These are phyloP conservation scores for Gonioctena quinquepunctata DNA, from an alignment of 1,140 invertebrate species.

Conservation along the genomic window DNA sequence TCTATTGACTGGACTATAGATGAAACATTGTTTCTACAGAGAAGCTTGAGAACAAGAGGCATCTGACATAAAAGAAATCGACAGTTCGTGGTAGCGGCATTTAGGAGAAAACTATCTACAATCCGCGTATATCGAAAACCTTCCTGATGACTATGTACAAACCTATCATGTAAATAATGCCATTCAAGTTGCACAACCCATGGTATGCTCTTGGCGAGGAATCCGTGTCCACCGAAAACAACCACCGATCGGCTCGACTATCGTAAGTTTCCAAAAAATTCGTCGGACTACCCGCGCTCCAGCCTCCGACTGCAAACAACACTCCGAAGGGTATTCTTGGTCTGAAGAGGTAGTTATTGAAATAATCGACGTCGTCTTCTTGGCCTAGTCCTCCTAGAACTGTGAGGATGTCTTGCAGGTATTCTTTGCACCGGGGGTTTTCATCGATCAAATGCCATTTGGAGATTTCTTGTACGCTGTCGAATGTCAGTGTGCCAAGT, in stretches of 20 bases:
- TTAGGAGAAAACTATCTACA: no score
- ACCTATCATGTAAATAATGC: conserved; percentile 68
- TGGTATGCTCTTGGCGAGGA: conserved; percentile 73
- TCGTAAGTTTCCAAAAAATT: conserved; percentile 81
- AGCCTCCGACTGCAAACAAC: conserved; percentile 75
- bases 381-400: conserved; percentile 55
- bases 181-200: conserved; percentile 69
- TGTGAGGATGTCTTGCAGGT: conserved; percentile 36
- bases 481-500: conserved; percentile 26
- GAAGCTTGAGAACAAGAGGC: no score
- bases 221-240: conserved; percentile 66
- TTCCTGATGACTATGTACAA: conserved; percentile 42
- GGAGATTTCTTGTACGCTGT: conserved; percentile 33
- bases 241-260: conserved; percentile 67
- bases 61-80: no score
- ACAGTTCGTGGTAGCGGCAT: no score
- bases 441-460: conserved; percentile 61
- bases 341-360: conserved; percentile 59
- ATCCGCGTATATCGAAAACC: no score
- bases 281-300: conserved; percentile 78
- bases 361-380: conserved; percentile 59
- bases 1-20: no score
- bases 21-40: no score
- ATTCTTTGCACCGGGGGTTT: conserved; percentile 51
- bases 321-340: conserved; percentile 72